Percentiles rank a stretch among this genome's conserved stretches.
Conservation (phyloP, 2,797 vertebrate genomes). For the Thaleichthys pacificus region DNA sequence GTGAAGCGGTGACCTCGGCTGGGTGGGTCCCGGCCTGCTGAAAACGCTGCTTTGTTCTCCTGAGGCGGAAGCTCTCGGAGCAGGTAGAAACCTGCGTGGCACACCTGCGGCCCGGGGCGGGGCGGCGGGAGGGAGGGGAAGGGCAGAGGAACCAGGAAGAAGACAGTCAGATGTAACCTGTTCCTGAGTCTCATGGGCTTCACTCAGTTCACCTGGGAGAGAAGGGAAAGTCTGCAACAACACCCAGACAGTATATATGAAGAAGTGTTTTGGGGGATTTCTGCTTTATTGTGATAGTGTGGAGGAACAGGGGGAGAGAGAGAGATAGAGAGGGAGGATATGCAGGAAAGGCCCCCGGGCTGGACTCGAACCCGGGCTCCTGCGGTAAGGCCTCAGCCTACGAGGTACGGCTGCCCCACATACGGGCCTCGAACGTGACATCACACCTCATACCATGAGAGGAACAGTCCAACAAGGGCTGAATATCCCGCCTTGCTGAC, state of each 20-base stretch:
- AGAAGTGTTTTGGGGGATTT: too few relatives aligned
- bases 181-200: background rate
- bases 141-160: background rate
- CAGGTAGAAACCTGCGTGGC: background rate
- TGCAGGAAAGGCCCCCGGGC: too few relatives aligned
- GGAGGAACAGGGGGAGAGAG: too few relatives aligned
- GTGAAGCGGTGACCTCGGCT: background rate
- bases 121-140: too few relatives aligned
- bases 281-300: too few relatives aligned
- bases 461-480: background rate
- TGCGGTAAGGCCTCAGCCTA: too few relatives aligned
- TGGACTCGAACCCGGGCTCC: too few relatives aligned
- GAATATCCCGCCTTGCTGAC: background rate
- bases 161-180: background rate
- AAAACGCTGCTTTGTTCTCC: background rate
- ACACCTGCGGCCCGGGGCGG: background rate
- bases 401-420: too few relatives aligned
- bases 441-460: background rate
- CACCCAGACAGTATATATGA: too few relatives aligned
- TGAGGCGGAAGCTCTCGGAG: background rate
- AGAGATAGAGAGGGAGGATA: too few relatives aligned
- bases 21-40: too few relatives aligned
- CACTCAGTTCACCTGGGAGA: background rate
- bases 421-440: background rate
- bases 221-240: background rate